These are phyloP conservation scores for Copidosoma floridanum DNA, from an alignment of 1,140 invertebrate genomes.

Conservation along the genomic window DNA sequence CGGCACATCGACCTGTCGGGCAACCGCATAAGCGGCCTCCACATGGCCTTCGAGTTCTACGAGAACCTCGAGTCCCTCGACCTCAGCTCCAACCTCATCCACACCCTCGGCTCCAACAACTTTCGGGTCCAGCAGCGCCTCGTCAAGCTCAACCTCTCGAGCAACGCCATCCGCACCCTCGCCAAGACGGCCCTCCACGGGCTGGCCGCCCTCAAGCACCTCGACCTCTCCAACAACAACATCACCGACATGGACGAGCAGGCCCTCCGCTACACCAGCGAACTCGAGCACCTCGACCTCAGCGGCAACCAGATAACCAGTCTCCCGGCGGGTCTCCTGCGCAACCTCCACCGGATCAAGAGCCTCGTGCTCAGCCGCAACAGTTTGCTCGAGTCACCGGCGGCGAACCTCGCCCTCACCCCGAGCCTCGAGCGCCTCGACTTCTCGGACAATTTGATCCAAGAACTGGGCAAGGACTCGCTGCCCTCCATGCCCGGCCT, in stretches of 20 bases:
- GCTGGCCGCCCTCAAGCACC: constrained; percentile 63
- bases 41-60: constrained; percentile 75
- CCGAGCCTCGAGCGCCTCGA: constrained; percentile 67
- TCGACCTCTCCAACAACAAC: constrained; percentile 77
- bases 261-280: constrained; percentile 70
- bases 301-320: constrained; percentile 73
- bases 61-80: constrained; percentile 75
- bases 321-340: constrained; percentile 69
- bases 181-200: constrained; percentile 76
- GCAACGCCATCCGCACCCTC: constrained; percentile 69
- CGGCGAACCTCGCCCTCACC: constrained; percentile 64
- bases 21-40: constrained; percentile 71
- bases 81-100: constrained; percentile 77
- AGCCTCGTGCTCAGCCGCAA: constrained; percentile 72
- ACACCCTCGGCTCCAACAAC: constrained; percentile 73
- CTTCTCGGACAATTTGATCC: constrained; percentile 71
- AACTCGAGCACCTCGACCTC: constrained; percentile 71
- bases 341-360: constrained; percentile 67
- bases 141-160: constrained; percentile 71
- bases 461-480: constrained; percentile 65
- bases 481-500: constrained; percentile 69
- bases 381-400: constrained; percentile 73
- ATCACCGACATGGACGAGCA: constrained; percentile 69
- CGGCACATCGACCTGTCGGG: constrained; percentile 73
- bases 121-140: constrained; percentile 74